Evolutionary conservation across 2,113 vertebrate genomes (phyloP).

Genomic region (Sclerurus mexicanus): DNA sequence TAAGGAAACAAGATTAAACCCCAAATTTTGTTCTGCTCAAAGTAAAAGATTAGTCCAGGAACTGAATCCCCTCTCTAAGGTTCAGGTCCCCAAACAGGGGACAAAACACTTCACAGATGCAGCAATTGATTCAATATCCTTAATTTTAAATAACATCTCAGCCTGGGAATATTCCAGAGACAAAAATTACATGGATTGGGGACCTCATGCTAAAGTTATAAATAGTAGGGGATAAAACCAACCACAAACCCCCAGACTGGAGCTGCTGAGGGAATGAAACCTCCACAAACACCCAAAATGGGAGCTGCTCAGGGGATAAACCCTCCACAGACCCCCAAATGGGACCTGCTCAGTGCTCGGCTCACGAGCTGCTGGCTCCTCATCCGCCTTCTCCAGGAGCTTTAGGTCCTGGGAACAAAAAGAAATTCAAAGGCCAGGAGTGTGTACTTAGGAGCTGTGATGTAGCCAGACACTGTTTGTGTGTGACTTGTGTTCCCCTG

Average conservation of each 20-base stretch:
- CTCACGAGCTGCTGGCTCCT: background rate
- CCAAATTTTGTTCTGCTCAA: background rate
- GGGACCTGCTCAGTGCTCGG: background rate
- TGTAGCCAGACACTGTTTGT: background rate
- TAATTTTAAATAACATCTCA: background rate
- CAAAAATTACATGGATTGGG: background rate
- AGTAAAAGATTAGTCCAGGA: background rate
- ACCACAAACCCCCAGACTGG: background rate
- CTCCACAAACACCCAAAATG: background rate
- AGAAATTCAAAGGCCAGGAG: background rate
- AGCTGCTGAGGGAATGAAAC: background rate
- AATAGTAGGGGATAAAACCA: background rate
- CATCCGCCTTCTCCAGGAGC: background rate
- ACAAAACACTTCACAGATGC: background rate
- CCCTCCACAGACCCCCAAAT: background rate
- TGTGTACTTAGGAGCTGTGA: accelerated
- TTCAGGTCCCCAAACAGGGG: background rate
- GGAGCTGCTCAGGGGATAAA: background rate
- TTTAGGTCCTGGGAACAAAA: background rate
- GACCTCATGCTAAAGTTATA: background rate
- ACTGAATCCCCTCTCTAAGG: background rate
- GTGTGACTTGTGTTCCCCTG: background rate
- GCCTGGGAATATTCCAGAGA: background rate
- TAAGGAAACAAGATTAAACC: background rate
- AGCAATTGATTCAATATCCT: background rate